Percentiles rank a stretch among this genome's conserved stretches.
phyloP scores from a whole-genome alignment of 2,797 vertebrate genomes.

The Gobionotothen gibberifrons region DNA sequence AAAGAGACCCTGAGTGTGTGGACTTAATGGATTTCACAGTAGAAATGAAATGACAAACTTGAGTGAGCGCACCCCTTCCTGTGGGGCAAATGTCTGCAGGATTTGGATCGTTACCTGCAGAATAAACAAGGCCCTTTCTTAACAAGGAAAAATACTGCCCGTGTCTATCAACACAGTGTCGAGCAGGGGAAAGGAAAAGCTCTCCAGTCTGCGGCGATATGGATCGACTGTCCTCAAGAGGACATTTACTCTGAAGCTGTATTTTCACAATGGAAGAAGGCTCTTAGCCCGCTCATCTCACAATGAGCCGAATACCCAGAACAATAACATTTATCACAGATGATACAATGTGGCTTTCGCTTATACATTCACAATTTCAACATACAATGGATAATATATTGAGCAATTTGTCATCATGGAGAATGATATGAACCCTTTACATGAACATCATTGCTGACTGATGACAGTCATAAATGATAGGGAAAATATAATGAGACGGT shows the following conservation, averaged over 20 bases:
- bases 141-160: slow-evolving; percentile 83
- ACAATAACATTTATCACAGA: slow-evolving; percentile 65
- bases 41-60: slow-evolving; percentile 85
- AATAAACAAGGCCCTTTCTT: slow-evolving; percentile 84
- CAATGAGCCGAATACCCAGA: slow-evolving; percentile 50
- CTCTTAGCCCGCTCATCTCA: slow-evolving; percentile 50
- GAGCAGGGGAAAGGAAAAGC: slow-evolving; percentile 63
- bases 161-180: slow-evolving; percentile 80
- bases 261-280: slow-evolving; percentile 68
- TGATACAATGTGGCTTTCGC: slow-evolving; percentile 22
- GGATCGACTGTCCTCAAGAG: slow-evolving; percentile 80
- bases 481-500: neutral
- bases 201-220: slow-evolving; percentile 75
- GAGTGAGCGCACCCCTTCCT: slow-evolving; percentile 84
- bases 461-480: slow-evolving; percentile 14
- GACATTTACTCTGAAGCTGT: slow-evolving; percentile 71
- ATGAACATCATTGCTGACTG: neutral
- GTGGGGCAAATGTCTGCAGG: slow-evolving; percentile 83
- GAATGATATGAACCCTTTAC: neutral
- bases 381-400: neutral
- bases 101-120: slow-evolving; percentile 86
- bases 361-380: slow-evolving; percentile 29
- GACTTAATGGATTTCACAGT: slow-evolving; percentile 87
- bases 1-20: slow-evolving; percentile 65
- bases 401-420: neutral